Base-by-base conservation (phyloP, 2,797 vertebrate species). In the Danio tinwini region DNA sequence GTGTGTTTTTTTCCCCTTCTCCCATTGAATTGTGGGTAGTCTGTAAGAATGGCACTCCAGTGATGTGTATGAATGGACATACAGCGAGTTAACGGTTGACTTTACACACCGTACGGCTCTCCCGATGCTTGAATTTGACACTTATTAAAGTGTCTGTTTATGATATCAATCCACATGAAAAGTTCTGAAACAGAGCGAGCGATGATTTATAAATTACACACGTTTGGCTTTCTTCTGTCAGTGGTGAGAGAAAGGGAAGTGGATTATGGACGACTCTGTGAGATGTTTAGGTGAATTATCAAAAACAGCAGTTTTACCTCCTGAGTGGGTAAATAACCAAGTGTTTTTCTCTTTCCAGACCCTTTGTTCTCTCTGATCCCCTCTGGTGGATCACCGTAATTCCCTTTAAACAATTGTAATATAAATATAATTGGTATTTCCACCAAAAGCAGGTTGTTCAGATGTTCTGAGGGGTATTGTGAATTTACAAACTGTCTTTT, bases 1-100 rank as follows among this genome's bases (percentile, higher is more conserved):
- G 5, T 16, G 49, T 29, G 37, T 63, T 52, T 42, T 4, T 37
- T 6, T 71, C 1, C 1, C 29, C 29, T 29, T 29, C 12, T 67
- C 19, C 73, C n/a, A 37, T 12, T 53, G 67, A 40, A 70, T 75
- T 59, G 55, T 70, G 70, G 29, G 39, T 45, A 47, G 37, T 65
- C 59, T 67, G 45, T 53, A n/a, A 9, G 49, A 78, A 52, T 50
- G 29, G 68, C 77, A 72, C 59, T 53, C 53, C 50, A 7, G 39
- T 17, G 16, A 14, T 55, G 19, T 55, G 8, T 13, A 29, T n/a
- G 42, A 7, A 62, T 40, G 14, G 10, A 9, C 5, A 17, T 62
- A 12, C 12, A 69, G 58, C 2, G 29, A 39, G 21, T 40, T 12
- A 61, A 62, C 53, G 45, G 16, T 11, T 8, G 8, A 40, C 37